Base-by-base conservation (phyloP, 2,113 vertebrate genomes). In the Mionectes macconnelli region DNA sequence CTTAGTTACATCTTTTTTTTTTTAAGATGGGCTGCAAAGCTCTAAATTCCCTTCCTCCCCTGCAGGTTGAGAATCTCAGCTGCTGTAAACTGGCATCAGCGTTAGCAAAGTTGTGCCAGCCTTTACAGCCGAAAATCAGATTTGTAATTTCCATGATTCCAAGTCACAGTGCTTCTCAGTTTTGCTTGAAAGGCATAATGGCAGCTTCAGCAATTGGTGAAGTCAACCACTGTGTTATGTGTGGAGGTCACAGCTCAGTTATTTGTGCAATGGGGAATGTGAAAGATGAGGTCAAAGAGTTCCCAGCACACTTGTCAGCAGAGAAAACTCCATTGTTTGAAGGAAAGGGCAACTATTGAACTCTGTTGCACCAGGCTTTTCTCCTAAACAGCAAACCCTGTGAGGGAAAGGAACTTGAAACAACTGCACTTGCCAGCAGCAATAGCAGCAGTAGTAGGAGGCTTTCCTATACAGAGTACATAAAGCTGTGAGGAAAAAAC, bases 301-400 rank as follows among this genome's bases (percentile, higher is more conserved):
- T 84, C 82, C 37, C 73, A 63, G 25, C 47, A 74, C 14, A 22
- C 27, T 57, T 96, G 77, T 91, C 68, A 92, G 37, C 62, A 73
- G 67, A 88, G 59, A 92, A 90, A 94, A 30, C 64, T 74, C 23
- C 67, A 69, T 37, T 92, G 76, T 92, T 69, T 92, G 66, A 85
- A 92, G 77, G 73, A 97, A 96, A 92, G 56, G 70, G 74, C 52
- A 93, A 62, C 40, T 87, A 74, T 47, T 94, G 77, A 95, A 94
- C n/a, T 92, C 35, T 57, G 69, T n/a, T 90, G 52, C 53, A 23
- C 62, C 37, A 19, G 33, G 62, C 56, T 87, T 96, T 84, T 87
- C 89, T 84, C 55, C 78, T 79, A 86, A 97, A 93, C 7, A 85
- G 83, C 37, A 83, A 85, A 53, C 5, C 14, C n/a, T 66, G 67